Percentiles rank a stretch among this genome's conserved stretches.
Evolutionary conservation across 2,797 vertebrate species (phyloP).

Genomic region (Spinibarbus caldwelli): DNA sequence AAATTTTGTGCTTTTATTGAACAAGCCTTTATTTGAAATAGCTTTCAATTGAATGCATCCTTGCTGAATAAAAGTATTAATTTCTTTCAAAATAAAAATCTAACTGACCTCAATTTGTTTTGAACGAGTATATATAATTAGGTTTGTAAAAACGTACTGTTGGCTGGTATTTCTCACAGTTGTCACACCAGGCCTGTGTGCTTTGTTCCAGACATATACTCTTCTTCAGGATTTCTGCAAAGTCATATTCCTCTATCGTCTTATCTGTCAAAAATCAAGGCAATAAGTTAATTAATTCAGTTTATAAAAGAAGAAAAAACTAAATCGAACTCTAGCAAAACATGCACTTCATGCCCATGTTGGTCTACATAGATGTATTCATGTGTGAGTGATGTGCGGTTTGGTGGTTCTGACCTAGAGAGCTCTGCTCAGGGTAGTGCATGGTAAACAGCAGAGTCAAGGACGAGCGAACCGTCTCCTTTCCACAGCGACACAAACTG

Average conservation of each 20-base stretch:
- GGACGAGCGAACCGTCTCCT: conserved; percentile 93
- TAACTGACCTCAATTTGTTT: neutral
- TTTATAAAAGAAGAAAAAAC: neutral
- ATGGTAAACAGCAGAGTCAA: conserved; percentile 97
- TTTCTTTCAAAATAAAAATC: neutral
- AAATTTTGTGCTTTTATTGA: neutral
- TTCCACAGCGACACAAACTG: conserved; percentile 96
- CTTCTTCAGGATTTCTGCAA: conserved; percentile 90
- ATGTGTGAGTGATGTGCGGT: neutral
- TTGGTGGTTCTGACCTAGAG: conserved; percentile 69
- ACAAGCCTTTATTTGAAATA: neutral
- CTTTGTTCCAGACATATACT: conserved; percentile 98
- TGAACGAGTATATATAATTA: neutral
- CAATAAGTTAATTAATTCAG: neutral
- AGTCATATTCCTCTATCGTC: conserved; percentile 85
- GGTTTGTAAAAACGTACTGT: conserved; percentile 80
- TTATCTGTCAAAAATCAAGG: conserved; percentile 79
- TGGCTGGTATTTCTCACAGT: conserved; percentile 98
- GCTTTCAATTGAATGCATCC: neutral
- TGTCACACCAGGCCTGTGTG: conserved; percentile 99
- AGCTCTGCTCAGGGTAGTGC: conserved; percentile 90
- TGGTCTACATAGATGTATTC: too few relatives aligned
- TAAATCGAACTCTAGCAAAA: too few relatives aligned
- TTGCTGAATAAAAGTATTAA: neutral
- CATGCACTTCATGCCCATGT: too few relatives aligned